These are phyloP conservation scores for Taenaris catops DNA, from an alignment of 2,888 invertebrate genomes.

Conservation along the genomic window DNA sequence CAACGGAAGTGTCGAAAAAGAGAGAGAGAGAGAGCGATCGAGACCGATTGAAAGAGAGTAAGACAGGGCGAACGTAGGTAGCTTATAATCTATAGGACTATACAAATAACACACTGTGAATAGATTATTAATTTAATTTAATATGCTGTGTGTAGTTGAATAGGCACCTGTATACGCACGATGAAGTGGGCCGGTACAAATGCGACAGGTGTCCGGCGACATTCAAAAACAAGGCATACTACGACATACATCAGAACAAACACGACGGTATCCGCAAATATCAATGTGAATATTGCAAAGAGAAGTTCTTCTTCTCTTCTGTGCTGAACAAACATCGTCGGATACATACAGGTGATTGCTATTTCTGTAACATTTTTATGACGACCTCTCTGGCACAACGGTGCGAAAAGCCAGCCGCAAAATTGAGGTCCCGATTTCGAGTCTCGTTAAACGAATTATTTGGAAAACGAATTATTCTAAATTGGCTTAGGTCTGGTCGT, in stretches of 20 bases:
- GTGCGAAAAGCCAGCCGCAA: too few species aligned
- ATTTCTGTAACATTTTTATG: conserved; percentile 5
- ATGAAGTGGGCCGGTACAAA: conserved; percentile 28
- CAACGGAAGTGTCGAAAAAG: too few species aligned
- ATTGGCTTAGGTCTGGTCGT: too few species aligned
- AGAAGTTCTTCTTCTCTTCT: conserved; percentile 48
- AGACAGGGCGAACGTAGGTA: too few species aligned
- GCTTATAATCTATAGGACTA: too few species aligned
- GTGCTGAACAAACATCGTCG: conserved; percentile 62
- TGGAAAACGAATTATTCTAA: too few species aligned
- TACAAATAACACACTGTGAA: not conserved
- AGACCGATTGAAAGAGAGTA: too few species aligned
- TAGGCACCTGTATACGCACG: conserved; percentile 43
- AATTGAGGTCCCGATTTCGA: too few species aligned
- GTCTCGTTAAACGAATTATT: not conserved
- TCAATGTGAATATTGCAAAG: conserved; percentile 59
- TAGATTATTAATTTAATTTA: not conserved
- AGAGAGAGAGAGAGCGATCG: too few species aligned
- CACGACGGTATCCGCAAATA: conserved; percentile 58
- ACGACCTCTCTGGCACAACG: too few species aligned
- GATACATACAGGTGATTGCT: conserved; percentile 58
- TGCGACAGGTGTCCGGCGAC: conserved; percentile 48
- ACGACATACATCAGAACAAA: conserved; percentile 38
- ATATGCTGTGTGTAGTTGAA: conserved; percentile 31
- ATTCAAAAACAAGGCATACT: conserved; percentile 31